phyloP scores from a whole-genome alignment of 2,888 invertebrate genomes.

The Phorcus lineatus region DNA sequence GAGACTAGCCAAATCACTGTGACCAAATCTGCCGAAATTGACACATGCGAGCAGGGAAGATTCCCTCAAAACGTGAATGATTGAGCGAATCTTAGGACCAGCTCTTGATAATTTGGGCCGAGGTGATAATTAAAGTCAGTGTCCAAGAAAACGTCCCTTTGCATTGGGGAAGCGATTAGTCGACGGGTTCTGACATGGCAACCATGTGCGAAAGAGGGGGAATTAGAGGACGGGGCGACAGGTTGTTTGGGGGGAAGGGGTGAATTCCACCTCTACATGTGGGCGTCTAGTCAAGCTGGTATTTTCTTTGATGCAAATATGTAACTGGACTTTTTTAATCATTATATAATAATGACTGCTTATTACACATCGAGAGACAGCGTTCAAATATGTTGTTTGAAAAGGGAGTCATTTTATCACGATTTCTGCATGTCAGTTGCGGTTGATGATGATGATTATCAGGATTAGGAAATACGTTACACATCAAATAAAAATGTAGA shows the following conservation, averaged over 20 bases:
- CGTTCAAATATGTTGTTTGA: too few species aligned
- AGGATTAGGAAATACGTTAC: too few species aligned
- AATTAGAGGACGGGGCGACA: constrained; percentile 3
- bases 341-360: neutral
- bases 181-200: neutral
- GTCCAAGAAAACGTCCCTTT: neutral
- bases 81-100: neutral
- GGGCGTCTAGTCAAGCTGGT: neutral
- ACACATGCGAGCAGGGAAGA: constrained; percentile 1
- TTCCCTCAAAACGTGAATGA: constrained; percentile 14
- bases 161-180: constrained; percentile 6
- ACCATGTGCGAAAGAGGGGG: neutral
- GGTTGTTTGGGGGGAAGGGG: constrained; percentile 2
- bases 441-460: too few species aligned
- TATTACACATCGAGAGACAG: too few species aligned
- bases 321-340: neutral
- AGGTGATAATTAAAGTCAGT: constrained; percentile 18
- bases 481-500: too few species aligned
- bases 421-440: too few species aligned
- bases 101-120: constrained; percentile 2
- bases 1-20: constrained; percentile 7
- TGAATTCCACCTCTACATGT: neutral
- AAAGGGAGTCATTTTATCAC: too few species aligned
- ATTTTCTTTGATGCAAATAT: neutral
- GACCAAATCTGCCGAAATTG: constrained; percentile 21